Conservation (phyloP, 2,888 invertebrate species). For the Lymantria dispar region DNA sequence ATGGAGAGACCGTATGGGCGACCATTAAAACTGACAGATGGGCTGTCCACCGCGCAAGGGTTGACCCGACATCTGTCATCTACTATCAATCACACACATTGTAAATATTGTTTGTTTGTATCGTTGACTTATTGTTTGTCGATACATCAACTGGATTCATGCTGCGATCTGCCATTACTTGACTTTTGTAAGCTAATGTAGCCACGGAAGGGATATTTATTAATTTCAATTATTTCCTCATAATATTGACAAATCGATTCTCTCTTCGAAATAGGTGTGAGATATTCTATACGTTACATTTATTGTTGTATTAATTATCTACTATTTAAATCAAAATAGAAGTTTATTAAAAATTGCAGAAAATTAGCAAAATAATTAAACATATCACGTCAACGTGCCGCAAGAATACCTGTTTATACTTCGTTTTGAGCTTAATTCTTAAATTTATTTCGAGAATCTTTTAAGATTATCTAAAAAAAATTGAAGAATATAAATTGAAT, state of each 20-base stretch:
- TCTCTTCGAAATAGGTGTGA: constrained; percentile 9
- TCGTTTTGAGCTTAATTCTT: no score
- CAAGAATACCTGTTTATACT: no score
- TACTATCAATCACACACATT: constrained; percentile 70
- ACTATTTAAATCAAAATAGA: no score
- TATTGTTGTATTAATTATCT: no score
- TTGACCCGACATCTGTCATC: constrained; percentile 70
- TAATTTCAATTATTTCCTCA: constrained; percentile 29
- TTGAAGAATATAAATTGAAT: no score
- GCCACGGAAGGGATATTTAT: constrained; percentile 31
- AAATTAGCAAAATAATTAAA: no score
- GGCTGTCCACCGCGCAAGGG: constrained; percentile 58
- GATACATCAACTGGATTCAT: constrained; percentile 53
- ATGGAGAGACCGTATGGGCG: constrained; percentile 36
- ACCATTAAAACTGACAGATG: constrained; percentile 69
- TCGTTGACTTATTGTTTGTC: constrained; percentile 67
- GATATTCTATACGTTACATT: not conserved
- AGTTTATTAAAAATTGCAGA: no score
- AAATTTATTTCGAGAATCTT: no score
- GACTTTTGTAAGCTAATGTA: constrained; percentile 36
- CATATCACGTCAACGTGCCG: no score
- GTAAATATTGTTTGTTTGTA: constrained; percentile 69
- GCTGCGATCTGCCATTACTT: constrained; percentile 57
- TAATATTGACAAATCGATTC: constrained; percentile 14
- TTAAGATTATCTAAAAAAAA: no score